Conservation (phyloP, 2,888 invertebrate genomes). For the Andrena fulva region DNA sequence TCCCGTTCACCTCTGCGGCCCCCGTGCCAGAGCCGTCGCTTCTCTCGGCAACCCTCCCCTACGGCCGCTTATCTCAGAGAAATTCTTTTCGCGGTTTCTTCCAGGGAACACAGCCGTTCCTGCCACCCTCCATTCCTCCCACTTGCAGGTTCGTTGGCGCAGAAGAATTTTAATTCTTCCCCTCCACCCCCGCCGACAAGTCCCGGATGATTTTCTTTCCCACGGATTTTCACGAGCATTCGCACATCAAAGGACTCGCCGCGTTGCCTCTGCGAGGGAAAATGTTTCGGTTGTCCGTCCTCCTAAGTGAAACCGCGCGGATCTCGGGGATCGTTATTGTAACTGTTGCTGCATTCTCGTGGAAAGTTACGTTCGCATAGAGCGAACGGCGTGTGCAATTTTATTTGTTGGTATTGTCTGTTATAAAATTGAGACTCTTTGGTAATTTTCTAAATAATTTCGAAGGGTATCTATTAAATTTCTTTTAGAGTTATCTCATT, state of each 20-base stretch:
- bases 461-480: background rate
- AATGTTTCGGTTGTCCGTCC: slow-evolving; percentile 18
- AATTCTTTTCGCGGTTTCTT: slow-evolving; percentile 77
- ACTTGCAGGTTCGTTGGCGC: slow-evolving; percentile 60
- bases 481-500: background rate
- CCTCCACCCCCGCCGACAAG: slow-evolving; percentile 45
- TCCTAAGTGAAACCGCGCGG: background rate
- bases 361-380: background rate
- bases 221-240: slow-evolving; percentile 46
- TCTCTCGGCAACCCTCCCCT: slow-evolving; percentile 53
- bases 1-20: slow-evolving; percentile 10
- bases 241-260: slow-evolving; percentile 60
- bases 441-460: background rate
- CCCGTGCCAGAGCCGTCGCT: slow-evolving; percentile 43
- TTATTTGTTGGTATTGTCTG: background rate
- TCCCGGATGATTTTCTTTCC: slow-evolving; percentile 59
- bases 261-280: slow-evolving; percentile 10
- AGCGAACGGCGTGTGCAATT: background rate
- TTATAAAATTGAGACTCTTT: background rate
- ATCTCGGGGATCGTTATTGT: slow-evolving; percentile 8
- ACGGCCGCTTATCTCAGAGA: slow-evolving; percentile 75
- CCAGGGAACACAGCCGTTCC: slow-evolving; percentile 64
- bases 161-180: slow-evolving; percentile 78
- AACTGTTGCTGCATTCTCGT: slow-evolving; percentile 10
- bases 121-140: slow-evolving; percentile 32